Evolutionary conservation across 1,140 invertebrate species (phyloP).

Genomic region (Charaxes varanes): DNA sequence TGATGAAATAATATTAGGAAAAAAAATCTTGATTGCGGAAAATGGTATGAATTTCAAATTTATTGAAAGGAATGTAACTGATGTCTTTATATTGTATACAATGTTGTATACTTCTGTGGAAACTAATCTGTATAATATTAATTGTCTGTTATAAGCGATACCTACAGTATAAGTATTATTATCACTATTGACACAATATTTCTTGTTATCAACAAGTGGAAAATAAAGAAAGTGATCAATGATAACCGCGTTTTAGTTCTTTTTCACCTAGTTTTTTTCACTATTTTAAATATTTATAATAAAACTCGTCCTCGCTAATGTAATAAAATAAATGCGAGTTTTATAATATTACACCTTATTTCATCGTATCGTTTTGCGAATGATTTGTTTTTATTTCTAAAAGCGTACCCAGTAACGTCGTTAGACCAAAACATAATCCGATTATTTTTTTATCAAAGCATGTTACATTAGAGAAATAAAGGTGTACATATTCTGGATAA

Average conservation of each 20-base stretch:
- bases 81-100: conserved; percentile 36
- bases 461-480: too few species aligned
- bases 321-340: too few species aligned
- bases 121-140: conserved; percentile 45
- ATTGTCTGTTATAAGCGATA: conserved; percentile 56
- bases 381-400: too few species aligned
- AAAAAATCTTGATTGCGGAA: conserved; percentile 44
- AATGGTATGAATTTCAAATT: conserved; percentile 31
- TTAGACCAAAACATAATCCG: too few species aligned
- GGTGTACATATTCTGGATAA: too few species aligned
- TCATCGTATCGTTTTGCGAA: too few species aligned
- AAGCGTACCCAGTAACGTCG: too few species aligned
- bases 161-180: conserved; percentile 64
- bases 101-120: conserved; percentile 40
- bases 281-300: too few species aligned
- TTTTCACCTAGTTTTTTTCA: too few species aligned
- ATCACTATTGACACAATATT: conserved; percentile 64
- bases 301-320: too few species aligned
- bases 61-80: conserved; percentile 42
- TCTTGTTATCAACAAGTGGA: conserved; percentile 64
- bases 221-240: conserved; percentile 67
- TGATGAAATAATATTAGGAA: conserved; percentile 63
- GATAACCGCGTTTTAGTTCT: conserved; percentile 9
- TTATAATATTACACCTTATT: too few species aligned
- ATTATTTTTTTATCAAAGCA: too few species aligned